phyloP scores from a whole-genome alignment of 2,797 vertebrate genomes.

The Pipistrellus pygmaeus region DNA sequence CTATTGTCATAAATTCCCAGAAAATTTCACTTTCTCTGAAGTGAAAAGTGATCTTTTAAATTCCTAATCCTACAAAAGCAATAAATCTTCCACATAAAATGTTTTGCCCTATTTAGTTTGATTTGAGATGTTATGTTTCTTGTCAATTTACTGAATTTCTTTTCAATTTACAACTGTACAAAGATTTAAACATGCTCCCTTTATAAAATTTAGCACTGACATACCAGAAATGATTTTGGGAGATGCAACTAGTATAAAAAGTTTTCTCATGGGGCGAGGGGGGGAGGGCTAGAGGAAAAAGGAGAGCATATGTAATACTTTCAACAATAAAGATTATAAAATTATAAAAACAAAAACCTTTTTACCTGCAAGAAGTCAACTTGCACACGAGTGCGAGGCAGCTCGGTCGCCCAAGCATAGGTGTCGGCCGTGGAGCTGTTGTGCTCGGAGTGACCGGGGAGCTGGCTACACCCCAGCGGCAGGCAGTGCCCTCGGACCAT shows the following conservation, averaged over 20 bases:
- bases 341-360: not conserved
- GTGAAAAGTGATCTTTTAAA: not conserved
- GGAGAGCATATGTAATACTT: too few relatives aligned
- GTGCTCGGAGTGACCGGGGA: not conserved
- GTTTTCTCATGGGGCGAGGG: too few relatives aligned
- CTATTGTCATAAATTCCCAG: not conserved
- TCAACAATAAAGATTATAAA: not conserved
- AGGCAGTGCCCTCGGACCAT: conserved; percentile 80
- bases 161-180: not conserved
- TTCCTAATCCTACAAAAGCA: not conserved
- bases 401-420: conserved; percentile 57
- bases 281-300: too few relatives aligned
- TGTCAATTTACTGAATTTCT: not conserved
- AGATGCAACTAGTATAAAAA: not conserved
- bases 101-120: not conserved
- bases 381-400: conserved; percentile 50
- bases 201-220: conserved; percentile 23
- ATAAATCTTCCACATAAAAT: not conserved
- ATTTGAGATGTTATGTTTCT: not conserved
- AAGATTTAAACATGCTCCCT: not conserved
- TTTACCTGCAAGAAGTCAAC: conserved; percentile 86
- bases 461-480: conserved; percentile 65
- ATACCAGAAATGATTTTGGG: conserved; percentile 13
- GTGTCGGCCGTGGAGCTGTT: conserved; percentile 25
- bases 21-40: too few relatives aligned